A percentile compares a stretch with the other conserved stretches of the same genome.
These are phyloP conservation scores for Mamestra configurata DNA, from an alignment of 1,140 invertebrate genomes.

Conservation along the genomic window DNA sequence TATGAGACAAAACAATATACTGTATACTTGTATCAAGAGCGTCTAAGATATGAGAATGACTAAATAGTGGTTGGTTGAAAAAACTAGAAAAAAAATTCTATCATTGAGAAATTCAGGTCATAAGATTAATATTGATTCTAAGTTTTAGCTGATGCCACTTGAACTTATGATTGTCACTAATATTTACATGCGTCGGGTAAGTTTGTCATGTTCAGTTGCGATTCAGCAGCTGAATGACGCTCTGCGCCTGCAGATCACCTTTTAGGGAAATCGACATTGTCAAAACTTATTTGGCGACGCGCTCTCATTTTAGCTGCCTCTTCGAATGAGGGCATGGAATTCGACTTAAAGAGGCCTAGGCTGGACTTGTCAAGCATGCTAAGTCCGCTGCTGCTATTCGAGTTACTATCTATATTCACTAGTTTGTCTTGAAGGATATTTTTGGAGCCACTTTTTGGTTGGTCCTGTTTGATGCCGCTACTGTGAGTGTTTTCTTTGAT, in stretches of 20 bases:
- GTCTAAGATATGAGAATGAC: constrained; percentile 29
- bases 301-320: constrained; percentile 83
- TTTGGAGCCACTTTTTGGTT: constrained; percentile 73
- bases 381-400: constrained; percentile 74
- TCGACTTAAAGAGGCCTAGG: constrained; percentile 73
- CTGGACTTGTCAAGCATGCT: constrained; percentile 69
- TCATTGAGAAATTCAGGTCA: constrained; percentile 30
- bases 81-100: neutral
- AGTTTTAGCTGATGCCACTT: constrained; percentile 22
- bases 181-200: constrained; percentile 26
- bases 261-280: constrained; percentile 82
- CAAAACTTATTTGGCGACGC: constrained; percentile 85
- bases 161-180: constrained; percentile 38
- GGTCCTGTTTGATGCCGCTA: constrained; percentile 68
- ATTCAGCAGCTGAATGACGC: neutral
- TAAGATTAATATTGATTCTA: constrained; percentile 41
- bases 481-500: constrained; percentile 83
- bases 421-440: constrained; percentile 86
- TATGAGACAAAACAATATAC: constrained; percentile 59
- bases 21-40: neutral
- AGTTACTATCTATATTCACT: constrained; percentile 83
- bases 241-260: constrained; percentile 71
- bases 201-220: neutral
- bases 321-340: constrained; percentile 82
- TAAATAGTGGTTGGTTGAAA: constrained; percentile 24